Percentiles rank a stretch among this genome's conserved stretches.
Conservation (phyloP, 2,113 vertebrate species). For the Steatornis caripensis region DNA sequence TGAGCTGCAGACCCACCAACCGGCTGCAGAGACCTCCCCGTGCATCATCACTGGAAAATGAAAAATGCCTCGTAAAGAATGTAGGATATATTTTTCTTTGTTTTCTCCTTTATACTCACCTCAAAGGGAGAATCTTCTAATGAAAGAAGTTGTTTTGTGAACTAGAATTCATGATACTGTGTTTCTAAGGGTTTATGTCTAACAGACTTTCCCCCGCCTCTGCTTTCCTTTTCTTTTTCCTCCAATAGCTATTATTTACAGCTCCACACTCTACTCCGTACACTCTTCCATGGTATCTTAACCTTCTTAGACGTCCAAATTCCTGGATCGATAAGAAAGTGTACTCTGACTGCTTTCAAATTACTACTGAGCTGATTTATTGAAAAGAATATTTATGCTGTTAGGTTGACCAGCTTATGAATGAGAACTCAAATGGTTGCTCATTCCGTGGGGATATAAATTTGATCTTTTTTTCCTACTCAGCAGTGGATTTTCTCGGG, state of each 20-base stretch:
- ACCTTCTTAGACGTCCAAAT: background rate
- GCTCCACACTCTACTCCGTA: background rate
- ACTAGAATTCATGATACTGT: background rate
- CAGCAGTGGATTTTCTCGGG: background rate
- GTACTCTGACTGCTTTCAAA: background rate
- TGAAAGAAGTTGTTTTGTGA: background rate
- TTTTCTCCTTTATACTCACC: background rate
- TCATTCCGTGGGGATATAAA: background rate
- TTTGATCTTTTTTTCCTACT: background rate
- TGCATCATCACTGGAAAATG: accelerated
- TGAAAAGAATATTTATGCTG: background rate
- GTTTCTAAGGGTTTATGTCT: background rate
- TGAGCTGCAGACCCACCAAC: too few species aligned
- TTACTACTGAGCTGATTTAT: background rate
- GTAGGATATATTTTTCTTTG: background rate
- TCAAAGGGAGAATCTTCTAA: background rate
- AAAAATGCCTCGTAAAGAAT: background rate
- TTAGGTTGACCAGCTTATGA: background rate
- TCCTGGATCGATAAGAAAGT: background rate
- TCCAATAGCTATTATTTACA: background rate
- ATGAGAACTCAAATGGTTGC: background rate
- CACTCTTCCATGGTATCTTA: background rate
- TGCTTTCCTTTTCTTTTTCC: accelerated
- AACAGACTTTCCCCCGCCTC: background rate
- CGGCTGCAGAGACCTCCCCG: too few species aligned